Percentiles rank a stretch among this genome's conserved stretches.
phyloP scores from a whole-genome alignment of 2,888 invertebrate species.

The Polydesmus complanatus region DNA sequence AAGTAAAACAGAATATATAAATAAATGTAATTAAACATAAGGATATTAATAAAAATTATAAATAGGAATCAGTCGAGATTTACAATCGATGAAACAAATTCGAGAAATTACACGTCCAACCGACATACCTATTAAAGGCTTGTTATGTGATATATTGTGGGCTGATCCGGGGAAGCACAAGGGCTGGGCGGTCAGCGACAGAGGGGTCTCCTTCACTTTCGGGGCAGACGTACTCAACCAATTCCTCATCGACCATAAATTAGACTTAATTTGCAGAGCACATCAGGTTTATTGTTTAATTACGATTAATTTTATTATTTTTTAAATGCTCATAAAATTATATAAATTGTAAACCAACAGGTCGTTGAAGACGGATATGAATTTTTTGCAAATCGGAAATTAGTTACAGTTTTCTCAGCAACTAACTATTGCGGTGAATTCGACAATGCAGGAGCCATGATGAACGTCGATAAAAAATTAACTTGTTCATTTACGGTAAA shows the following conservation, averaged over 20 bases:
- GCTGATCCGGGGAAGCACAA: conserved; percentile 1
- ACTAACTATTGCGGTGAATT: conserved; percentile 7
- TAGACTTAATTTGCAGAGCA: conserved; percentile 4
- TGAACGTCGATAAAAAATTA: background rate
- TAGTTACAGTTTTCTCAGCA: conserved; percentile 6
- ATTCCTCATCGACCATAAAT: background rate
- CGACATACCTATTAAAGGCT: background rate
- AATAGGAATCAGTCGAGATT: background rate
- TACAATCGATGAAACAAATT: conserved; percentile 5
- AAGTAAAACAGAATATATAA: background rate
- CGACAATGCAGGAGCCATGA: conserved; percentile 7
- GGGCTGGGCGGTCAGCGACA: conserved; percentile 2
- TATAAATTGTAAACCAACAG: too few species aligned
- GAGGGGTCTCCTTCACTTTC: conserved; percentile 4
- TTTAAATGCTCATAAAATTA: background rate
- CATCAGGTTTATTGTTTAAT: background rate
- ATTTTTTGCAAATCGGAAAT: conserved; percentile 8
- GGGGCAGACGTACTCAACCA: background rate
- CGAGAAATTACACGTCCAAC: background rate
- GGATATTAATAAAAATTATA: background rate
- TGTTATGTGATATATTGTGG: conserved; percentile 5
- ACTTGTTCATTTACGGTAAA: conserved; percentile 4
- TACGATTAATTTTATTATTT: background rate
- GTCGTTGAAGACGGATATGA: conserved; percentile 10
- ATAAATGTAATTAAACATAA: too few species aligned